Evolutionary conservation across 2,797 vertebrate genomes (phyloP), one percentile per base, ranked within the genome.

Genomic region (Hemibagrus guttatus): DNA sequence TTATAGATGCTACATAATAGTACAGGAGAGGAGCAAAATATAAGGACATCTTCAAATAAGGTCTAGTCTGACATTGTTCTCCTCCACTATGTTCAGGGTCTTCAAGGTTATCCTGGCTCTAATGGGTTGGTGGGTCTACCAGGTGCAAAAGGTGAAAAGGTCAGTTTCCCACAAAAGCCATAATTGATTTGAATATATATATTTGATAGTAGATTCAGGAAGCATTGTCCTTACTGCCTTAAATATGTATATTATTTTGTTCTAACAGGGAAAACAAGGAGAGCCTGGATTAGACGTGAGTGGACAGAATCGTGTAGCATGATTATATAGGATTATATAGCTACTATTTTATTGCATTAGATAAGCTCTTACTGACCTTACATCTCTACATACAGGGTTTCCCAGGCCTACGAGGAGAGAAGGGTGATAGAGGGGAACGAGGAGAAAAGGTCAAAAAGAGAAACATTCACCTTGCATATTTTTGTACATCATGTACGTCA

Each of bases 241-340:
- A 66, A 39, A 81, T 42, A 54, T 86, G 39, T 11, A 31, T 86
- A 87, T 26, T 83, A 75, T 90, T 49, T n/a, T 93, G 12, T 91
- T 86, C 89, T 92, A 42, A 71, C 92, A 99, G 98, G 98, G 98
- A 81, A 96, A 96, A 93, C 93, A 95, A 0, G 97, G 98, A 13
- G 97, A 98, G 91, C 96, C 97, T 56, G 98, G 98, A 94, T 89
- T 99, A 85, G 98, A 99, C 89, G 97, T 99, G 93, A 98, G 97
- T 97, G 92, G 75, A 71, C 9, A 63, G 8, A 68, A 19, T 87
- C 68, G 79, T 23, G 39, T 1, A 28, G 74, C 3, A 42, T 68
- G 52, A 14, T 85, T 23, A 42, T 28, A 76, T 76, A 76, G 16
- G 7, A 54, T 76, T 66, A n/a, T 61, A 63, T 82, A 35, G 19